Evolutionary conservation across 2,113 vertebrate genomes (phyloP).

Genomic region (Laticauda colubrina): DNA sequence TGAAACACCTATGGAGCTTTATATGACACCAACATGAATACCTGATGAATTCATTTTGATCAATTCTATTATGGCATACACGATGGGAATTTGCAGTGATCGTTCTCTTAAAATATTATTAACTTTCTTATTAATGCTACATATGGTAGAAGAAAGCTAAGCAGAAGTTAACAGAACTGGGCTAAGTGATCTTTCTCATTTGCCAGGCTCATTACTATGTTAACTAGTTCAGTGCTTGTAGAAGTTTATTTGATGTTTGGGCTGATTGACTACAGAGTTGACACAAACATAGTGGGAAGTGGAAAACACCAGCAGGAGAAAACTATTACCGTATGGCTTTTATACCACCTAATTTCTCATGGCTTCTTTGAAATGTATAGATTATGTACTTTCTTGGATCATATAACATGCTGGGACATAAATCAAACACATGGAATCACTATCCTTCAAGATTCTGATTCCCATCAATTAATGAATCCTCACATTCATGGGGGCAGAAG

Average conservation of each 20-base stretch:
- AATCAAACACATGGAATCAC: background rate
- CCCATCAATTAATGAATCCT: background rate
- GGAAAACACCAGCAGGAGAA: background rate
- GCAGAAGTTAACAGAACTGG: conserved; percentile 27
- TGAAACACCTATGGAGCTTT: conserved; percentile 82
- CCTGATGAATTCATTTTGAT: conserved; percentile 82
- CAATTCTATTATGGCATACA: conserved; percentile 78
- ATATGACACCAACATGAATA: conserved; percentile 82
- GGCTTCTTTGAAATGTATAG: background rate
- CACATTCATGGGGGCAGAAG: background rate
- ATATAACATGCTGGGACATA: background rate
- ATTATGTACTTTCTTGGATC: background rate
- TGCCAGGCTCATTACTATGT: background rate
- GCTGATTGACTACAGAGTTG: conserved; percentile 25
- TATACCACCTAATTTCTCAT: background rate
- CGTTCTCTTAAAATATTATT: conserved; percentile 60
- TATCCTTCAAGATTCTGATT: background rate
- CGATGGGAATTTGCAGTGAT: conserved; percentile 74
- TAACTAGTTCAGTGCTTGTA: background rate
- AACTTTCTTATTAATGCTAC: conserved; percentile 64
- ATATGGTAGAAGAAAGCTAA: conserved; percentile 60
- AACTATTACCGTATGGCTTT: background rate
- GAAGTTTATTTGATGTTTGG: conserved; percentile 28
- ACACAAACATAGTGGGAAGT: background rate
- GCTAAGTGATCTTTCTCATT: conserved; percentile 15